These are phyloP conservation scores for Troides aeacus DNA, from an alignment of 2,888 invertebrate species.

Conservation along the genomic window DNA sequence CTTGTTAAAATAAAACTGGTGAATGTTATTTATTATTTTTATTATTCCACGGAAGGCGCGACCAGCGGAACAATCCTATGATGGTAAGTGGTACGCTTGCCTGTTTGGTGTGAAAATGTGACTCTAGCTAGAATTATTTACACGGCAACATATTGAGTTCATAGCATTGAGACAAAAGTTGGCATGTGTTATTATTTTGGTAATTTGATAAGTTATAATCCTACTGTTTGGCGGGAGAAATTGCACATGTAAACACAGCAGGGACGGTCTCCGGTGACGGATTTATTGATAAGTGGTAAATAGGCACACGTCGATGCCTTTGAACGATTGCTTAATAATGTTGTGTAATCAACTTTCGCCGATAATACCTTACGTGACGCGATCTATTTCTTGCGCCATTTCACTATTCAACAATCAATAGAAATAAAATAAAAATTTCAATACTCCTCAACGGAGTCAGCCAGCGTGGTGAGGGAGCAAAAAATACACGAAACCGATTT, in stretches of 20 bases:
- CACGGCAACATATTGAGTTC: too few relatives aligned
- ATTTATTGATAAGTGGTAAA: neutral
- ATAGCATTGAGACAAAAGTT: too few relatives aligned
- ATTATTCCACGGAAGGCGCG: neutral
- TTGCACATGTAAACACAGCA: too few relatives aligned
- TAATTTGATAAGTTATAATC: too few relatives aligned
- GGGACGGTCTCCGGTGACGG: too few relatives aligned
- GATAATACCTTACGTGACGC: constrained; percentile 68
- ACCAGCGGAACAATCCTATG: too few relatives aligned
- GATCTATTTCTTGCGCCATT: constrained; percentile 51
- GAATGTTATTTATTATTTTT: constrained; percentile 33
- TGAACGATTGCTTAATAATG: constrained; percentile 25
- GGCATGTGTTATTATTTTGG: too few relatives aligned
- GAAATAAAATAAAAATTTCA: constrained; percentile 44
- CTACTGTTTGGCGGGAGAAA: too few relatives aligned
- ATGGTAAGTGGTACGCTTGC: too few relatives aligned
- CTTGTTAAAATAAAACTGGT: constrained; percentile 39
- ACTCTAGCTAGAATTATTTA: too few relatives aligned
- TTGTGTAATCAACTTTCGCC: constrained; percentile 69
- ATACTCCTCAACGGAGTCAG: constrained; percentile 48
- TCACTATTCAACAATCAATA: constrained; percentile 47
- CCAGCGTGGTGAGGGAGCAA: constrained; percentile 52
- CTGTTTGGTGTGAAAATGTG: too few relatives aligned
- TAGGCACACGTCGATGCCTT: neutral
- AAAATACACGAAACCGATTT: constrained; percentile 52